Base-by-base conservation (phyloP, 2,797 vertebrate species). In the Columba guinea region DNA sequence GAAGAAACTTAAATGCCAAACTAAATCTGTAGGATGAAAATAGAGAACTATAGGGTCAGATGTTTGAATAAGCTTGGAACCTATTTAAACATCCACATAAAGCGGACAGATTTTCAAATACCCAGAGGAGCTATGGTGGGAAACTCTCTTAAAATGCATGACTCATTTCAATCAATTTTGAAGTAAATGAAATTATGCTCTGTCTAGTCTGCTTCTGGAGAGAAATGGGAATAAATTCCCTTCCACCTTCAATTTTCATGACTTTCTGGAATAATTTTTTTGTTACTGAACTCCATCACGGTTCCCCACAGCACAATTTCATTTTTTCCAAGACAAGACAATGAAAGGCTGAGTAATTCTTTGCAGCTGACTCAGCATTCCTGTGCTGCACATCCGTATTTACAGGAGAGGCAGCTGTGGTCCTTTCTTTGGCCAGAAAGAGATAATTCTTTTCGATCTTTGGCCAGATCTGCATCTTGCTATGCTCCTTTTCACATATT, bases 301-400 rank as follows among this genome's bases (percentile, higher is more conserved):
- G 49, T 67, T 88, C 39, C 35, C 34, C 32, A 80, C 7, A 85
- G 3, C 32, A 79, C 26, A 76, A 39, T 79, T 93, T 34, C 46
- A 35, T 81, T 89, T 79, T 90, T 94, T 53, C 69, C 51, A 53
- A 91, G 77, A 67, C 23, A 74, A 68, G 87, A 79, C 0, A 2
- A 48, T 71, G 70, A 90, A 95, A 91, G 53, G 58, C 53, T 93
- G 80, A 94, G 89, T 91, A 93, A 95, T 87, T 87, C 58, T 60
- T 84, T 67, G 51, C 37, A 68, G 70, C 56, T 94, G 91, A 93
- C 59, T 93, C 90, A 94, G 67, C 80, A 58, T 73, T 87, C 60
- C 74, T 19, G 21, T 68, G 63, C 83, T 74, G 35, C 63, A 79
- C 74, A 49, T 30, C 17, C 5, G 20, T 89, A 69, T 63, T 87